Evolutionary conservation across 2,113 vertebrate genomes (phyloP), one percentile per base, ranked within the genome.

Genomic region (Platysternon megacephalum): DNA sequence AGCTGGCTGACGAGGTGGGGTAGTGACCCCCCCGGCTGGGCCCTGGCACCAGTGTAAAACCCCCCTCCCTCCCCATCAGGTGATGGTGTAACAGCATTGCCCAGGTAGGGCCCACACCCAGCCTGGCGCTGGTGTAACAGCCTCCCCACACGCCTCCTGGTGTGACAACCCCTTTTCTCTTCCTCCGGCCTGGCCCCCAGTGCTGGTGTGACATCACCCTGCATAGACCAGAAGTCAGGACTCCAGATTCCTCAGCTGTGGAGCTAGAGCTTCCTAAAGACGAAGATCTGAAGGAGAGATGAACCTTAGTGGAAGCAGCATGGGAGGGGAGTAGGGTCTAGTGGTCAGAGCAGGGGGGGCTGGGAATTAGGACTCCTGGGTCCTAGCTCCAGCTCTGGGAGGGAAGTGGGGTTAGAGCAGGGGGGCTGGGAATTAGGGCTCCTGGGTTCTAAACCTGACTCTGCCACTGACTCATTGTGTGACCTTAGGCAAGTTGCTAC

Each of bases 1-100:
- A 98, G 83, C 97, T 99, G 5, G 88, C 98, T 17, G 98, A 99
- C 79, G 98, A 99, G 99, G 99, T 99, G 84, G 85, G 92, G 11
- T 10, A 21, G 48, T 17, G 26, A 29, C 2, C 29, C 29, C 42
- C 48, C 58, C 3, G 4, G 35, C 13, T 32, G 46, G 26, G 3
- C 5, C 81, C 11, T 51, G 4, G 28, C 78, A 0, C n/a, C 35
- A 72, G 35, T 3, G 35, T 19, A 39, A n/a, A 39, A n/a, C 61
- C 61, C 32, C 56, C 8, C 46, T 39, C 35, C 55, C 26, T 12
- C 14, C 76, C 22, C 3, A 13, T 35, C 42, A 39, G 29, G 85
- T 17, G 11, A 44, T 9, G 12, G 39, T 14, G 39, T 3, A n/a
- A 46, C 28, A 8, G 65, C 19, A 21, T 68, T n/a, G 7, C 65